These are phyloP conservation scores for Acronicta alni DNA, from an alignment of 2,888 invertebrate species.

Conservation along the genomic window DNA sequence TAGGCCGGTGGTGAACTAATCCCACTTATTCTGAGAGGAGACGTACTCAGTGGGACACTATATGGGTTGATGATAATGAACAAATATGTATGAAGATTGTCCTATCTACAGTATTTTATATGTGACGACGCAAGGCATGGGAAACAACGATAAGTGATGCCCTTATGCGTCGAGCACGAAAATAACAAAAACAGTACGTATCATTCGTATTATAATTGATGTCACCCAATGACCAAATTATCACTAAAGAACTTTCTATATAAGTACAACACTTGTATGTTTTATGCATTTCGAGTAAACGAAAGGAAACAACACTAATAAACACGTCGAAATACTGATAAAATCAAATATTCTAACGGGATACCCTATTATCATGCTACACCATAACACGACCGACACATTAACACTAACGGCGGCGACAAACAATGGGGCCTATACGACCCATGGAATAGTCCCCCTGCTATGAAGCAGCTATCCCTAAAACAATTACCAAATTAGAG, in stretches of 20 bases:
- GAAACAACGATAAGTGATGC: no score
- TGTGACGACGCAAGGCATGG: no score
- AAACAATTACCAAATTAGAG: conserved; percentile 62
- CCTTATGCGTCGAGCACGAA: no score
- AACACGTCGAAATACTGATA: conserved; percentile 39
- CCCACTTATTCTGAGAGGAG: no score
- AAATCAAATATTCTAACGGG: conserved; percentile 38
- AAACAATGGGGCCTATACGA: conserved; percentile 33
- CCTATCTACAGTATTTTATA: no score
- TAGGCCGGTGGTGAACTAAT: no score
- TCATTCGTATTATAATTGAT: no score
- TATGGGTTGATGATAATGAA: no score
- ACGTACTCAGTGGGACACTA: no score
- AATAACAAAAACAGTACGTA: no score
- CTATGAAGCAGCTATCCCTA: conserved; percentile 56
- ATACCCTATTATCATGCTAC: conserved; percentile 43
- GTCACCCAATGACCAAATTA: no score
- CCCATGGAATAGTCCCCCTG: conserved; percentile 32
- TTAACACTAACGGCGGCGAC: conserved; percentile 39
- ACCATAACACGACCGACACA: conserved; percentile 45
- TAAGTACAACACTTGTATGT: conserved; percentile 16
- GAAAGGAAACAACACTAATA: conserved; percentile 41
- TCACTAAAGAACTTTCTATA: neutral
- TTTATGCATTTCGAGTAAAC: conserved; percentile 39
- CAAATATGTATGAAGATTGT: no score